Evolutionary conservation across 2,113 vertebrate genomes (phyloP).

Genomic region (Danionella cerebrum): DNA sequence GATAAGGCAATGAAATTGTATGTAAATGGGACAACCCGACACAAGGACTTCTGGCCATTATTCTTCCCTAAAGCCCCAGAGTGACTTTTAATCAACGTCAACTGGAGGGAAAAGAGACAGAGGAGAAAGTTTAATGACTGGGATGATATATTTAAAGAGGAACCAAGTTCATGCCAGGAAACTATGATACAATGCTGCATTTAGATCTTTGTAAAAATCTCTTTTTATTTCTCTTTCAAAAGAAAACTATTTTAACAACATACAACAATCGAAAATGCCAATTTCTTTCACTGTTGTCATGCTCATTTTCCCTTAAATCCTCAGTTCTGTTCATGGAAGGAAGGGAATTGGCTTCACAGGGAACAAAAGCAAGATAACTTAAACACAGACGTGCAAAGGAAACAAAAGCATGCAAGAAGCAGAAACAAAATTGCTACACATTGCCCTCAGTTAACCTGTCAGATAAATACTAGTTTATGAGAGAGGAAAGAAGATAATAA

Average conservation of each 20-base stretch:
- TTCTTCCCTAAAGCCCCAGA: conserved; percentile 6
- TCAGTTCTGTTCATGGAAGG: conserved; percentile 22
- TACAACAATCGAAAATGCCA: conserved; percentile 65
- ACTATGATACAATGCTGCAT: conserved; percentile 10
- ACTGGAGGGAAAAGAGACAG: not conserved
- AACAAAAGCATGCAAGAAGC: conserved; percentile 39
- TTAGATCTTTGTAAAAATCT: conserved; percentile 46
- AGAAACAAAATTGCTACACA: conserved; percentile 24
- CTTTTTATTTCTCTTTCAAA: conserved; percentile 64
- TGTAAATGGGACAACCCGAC: conserved; percentile 17
- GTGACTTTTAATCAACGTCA: not conserved
- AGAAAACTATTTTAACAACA: conserved; percentile 63
- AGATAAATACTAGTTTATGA: conserved; percentile 29
- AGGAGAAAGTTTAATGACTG: not conserved
- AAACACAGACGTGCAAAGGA: conserved; percentile 39
- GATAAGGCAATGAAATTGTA: conserved; percentile 30
- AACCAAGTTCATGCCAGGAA: not conserved
- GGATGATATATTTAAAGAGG: conserved; percentile 11
- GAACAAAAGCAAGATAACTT: conserved; percentile 45
- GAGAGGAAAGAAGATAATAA: conserved; percentile 16
- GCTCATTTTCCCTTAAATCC: conserved; percentile 43
- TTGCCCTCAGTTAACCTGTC: conserved; percentile 2
- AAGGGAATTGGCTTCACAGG: conserved; percentile 31
- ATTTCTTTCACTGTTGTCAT: conserved; percentile 71
- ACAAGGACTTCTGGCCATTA: conserved; percentile 6